These are phyloP conservation scores for Columba guinea DNA, from an alignment of 2,797 vertebrate genomes.

Conservation along the genomic window DNA sequence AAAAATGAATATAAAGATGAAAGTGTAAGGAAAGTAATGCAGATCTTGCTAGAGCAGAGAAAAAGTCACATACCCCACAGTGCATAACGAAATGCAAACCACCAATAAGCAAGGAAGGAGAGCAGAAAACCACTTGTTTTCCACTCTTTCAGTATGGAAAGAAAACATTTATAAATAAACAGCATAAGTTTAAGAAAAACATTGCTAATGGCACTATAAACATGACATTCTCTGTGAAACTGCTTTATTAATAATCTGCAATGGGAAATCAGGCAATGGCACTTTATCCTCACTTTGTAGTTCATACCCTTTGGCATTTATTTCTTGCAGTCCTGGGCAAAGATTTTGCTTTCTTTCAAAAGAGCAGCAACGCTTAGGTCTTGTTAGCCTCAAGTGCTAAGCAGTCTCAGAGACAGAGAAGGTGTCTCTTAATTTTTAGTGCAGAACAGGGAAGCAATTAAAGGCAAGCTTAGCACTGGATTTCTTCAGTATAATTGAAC, in stretches of 20 bases:
- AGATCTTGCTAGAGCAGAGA: neutral
- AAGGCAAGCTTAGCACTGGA: neutral
- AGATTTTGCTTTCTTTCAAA: neutral
- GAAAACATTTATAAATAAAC: neutral
- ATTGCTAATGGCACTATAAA: neutral
- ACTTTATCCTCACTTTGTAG: neutral
- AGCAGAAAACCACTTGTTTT: slow-evolving; percentile 15
- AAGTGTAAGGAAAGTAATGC: neutral
- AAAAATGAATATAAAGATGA: neutral
- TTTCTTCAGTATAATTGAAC: neutral
- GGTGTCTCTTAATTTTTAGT: neutral
- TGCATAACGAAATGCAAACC: neutral
- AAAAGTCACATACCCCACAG: neutral
- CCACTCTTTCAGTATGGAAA: neutral
- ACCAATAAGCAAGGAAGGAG: neutral
- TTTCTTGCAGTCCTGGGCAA: neutral
- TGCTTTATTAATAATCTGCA: neutral
- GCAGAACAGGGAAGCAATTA: neutral
- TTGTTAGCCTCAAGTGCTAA: neutral
- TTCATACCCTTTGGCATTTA: neutral
- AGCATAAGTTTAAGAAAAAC: neutral
- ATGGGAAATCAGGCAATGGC: fast-evolving
- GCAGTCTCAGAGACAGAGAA: neutral
- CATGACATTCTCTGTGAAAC: neutral
- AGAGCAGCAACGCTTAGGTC: neutral